These are phyloP conservation scores for Acipenser oxyrinchus DNA, from an alignment of 2,797 vertebrate species.

Conservation along the genomic window DNA sequence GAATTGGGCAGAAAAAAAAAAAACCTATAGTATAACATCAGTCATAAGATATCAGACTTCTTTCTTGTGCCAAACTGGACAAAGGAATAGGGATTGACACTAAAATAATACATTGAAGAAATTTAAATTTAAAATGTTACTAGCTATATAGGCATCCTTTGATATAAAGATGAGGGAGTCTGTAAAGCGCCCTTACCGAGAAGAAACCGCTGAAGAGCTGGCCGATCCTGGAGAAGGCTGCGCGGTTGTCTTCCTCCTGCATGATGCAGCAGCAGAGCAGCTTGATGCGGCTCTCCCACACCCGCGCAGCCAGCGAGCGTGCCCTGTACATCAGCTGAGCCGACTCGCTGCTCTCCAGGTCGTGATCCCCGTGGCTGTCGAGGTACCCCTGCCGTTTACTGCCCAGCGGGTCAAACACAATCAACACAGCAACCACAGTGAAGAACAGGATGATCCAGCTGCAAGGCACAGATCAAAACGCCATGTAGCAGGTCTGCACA, in stretches of 20 bases:
- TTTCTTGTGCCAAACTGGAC: no score
- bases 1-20: no score
- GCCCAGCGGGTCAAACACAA: slow-evolving; percentile 90
- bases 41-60: no score
- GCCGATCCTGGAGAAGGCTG: slow-evolving; percentile 81
- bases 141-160: no score
- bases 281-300: slow-evolving; percentile 86
- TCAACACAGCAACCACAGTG: slow-evolving; percentile 66
- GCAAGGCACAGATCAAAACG: slow-evolving; percentile 20
- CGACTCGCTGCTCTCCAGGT: slow-evolving; percentile 74
- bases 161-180: no score
- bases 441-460: slow-evolving; percentile 89
- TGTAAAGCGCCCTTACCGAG: slow-evolving; percentile 55
- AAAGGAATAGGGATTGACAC: no score
- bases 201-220: slow-evolving; percentile 84
- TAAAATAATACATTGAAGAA: no score
- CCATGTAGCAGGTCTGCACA: neutral
- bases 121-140: no score
- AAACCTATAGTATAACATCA: no score
- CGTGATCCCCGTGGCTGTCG: slow-evolving; percentile 33
- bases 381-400: slow-evolving; percentile 43
- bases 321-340: slow-evolving; percentile 73
- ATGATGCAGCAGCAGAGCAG: slow-evolving; percentile 85
- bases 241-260: slow-evolving; percentile 76
- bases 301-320: slow-evolving; percentile 71